phyloP scores from a whole-genome alignment of 2,797 vertebrate species.

The Pristis pectinata region DNA sequence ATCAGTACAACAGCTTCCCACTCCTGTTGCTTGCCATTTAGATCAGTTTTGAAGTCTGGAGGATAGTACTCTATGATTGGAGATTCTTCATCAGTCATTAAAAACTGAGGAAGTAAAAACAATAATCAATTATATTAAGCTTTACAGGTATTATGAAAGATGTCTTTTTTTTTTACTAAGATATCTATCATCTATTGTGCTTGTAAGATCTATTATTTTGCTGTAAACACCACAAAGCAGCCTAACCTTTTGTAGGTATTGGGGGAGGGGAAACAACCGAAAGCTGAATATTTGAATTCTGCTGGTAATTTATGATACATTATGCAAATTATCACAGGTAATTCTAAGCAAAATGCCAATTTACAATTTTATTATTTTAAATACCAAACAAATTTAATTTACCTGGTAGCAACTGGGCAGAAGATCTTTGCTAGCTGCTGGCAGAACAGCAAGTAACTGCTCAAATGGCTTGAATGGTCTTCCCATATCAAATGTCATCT shows the following conservation, averaged over 20 bases:
- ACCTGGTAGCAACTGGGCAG: slow-evolving; percentile 86
- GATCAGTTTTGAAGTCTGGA: slow-evolving; percentile 89
- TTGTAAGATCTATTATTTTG: background rate
- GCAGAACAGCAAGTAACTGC: slow-evolving; percentile 88
- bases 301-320: background rate
- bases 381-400: slow-evolving; percentile 34
- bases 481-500: slow-evolving; percentile 78
- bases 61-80: slow-evolving; percentile 92
- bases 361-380: background rate
- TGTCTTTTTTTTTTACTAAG: background rate
- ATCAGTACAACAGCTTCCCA: slow-evolving; percentile 99
- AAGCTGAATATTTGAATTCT: background rate
- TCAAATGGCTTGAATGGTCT: slow-evolving; percentile 95
- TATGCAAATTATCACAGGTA: slow-evolving; percentile 1
- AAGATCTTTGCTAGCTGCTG: slow-evolving; percentile 87
- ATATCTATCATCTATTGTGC: background rate
- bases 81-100: slow-evolving; percentile 83
- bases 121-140: background rate
- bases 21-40: slow-evolving; percentile 96
- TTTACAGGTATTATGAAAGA: background rate
- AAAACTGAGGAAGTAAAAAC: slow-evolving; percentile 58
- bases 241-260: background rate
- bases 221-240: background rate
- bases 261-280: too few species aligned
- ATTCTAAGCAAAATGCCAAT: background rate